Evolutionary conservation across 2,797 vertebrate genomes (phyloP).

Genomic region (Valencia hispanica): DNA sequence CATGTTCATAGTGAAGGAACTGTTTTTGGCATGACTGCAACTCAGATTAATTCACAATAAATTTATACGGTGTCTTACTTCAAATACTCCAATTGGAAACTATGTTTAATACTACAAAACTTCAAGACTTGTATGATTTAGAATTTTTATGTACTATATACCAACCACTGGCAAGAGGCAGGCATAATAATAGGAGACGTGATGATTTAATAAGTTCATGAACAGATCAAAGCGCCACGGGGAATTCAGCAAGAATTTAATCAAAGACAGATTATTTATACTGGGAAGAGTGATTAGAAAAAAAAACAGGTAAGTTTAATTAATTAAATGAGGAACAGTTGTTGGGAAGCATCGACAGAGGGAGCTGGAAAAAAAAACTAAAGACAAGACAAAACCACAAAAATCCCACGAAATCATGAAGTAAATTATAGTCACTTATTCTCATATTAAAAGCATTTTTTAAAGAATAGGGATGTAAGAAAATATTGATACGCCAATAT

Average conservation of each 20-base stretch:
- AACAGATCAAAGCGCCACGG: background rate
- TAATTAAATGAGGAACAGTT: background rate
- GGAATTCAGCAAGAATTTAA: background rate
- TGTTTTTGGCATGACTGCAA: conserved; percentile 20
- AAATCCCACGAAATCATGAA: no score
- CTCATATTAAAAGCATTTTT: no score
- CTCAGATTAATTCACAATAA: conserved; percentile 34
- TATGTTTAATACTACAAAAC: conserved; percentile 24
- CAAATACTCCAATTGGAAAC: conserved; percentile 1
- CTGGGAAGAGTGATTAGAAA: background rate
- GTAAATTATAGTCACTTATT: no score
- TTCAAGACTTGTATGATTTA: conserved; percentile 18
- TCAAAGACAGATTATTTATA: background rate
- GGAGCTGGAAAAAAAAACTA: background rate
- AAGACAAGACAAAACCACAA: background rate
- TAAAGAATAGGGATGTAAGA: no score
- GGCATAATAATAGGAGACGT: background rate
- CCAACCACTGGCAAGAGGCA: background rate
- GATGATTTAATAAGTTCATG: background rate
- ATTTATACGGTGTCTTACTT: conserved; percentile 23
- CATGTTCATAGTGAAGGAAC: conserved; percentile 16
- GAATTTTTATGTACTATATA: conserved; percentile 22
- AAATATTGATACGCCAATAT: no score
- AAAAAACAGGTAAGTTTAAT: background rate
- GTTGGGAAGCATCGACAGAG: background rate